Evolutionary conservation across 2,888 invertebrate species (phyloP).

Genomic region (Heliconius ismenius): DNA sequence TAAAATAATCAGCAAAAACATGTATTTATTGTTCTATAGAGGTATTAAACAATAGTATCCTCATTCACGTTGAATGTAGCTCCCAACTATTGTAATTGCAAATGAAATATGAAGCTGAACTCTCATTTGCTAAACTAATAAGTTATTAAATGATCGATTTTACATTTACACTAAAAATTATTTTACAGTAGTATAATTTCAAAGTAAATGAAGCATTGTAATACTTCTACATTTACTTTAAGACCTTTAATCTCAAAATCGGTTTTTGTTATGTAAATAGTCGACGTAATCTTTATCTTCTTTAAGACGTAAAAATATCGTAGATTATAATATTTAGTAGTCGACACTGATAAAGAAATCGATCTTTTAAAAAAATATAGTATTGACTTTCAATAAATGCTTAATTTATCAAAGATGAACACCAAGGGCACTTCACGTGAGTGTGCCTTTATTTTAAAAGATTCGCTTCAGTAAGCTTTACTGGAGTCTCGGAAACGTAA

Average conservation of each 20-base stretch:
- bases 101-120: constrained; percentile 1
- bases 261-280: too few relatives aligned
- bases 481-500: constrained; percentile 12
- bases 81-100: not conserved
- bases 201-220: too few relatives aligned
- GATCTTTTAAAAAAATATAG: constrained; percentile 36
- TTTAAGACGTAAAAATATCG: not conserved
- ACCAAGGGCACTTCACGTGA: constrained; percentile 33
- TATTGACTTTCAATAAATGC: constrained; percentile 30
- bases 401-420: constrained; percentile 41
- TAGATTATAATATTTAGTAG: not conserved
- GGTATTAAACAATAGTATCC: constrained; percentile 2
- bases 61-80: constrained; percentile 6
- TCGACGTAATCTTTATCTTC: too few relatives aligned
- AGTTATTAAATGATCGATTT: not conserved
- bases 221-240: too few relatives aligned
- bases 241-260: too few relatives aligned
- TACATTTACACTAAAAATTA: not conserved
- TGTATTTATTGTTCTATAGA: constrained; percentile 6
- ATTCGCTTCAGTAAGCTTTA: constrained; percentile 24
- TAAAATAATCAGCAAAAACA: constrained; percentile 5
- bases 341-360: not conserved
- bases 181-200: too few relatives aligned
- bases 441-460: constrained; percentile 38
- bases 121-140: constrained; percentile 12